These are phyloP conservation scores for Helogale parvula DNA, from an alignment of 2,113 vertebrate genomes.

Conservation along the genomic window DNA sequence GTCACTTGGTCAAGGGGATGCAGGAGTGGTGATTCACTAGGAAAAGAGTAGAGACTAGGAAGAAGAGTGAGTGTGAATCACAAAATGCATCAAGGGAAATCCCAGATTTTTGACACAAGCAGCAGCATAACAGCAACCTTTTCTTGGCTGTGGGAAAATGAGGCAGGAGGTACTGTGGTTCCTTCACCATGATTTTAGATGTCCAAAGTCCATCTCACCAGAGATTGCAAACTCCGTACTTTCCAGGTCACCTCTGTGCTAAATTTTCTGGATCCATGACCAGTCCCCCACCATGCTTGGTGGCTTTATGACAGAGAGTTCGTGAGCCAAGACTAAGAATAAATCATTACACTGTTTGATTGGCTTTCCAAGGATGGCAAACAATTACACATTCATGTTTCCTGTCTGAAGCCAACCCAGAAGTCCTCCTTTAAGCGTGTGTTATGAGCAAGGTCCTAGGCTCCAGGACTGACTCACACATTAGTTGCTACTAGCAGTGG, in stretches of 20 bases:
- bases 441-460: accelerated
- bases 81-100: not conserved
- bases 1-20: not conserved
- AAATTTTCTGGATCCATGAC: not conserved
- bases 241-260: not conserved
- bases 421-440: accelerated
- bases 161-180: accelerated
- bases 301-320: not conserved
- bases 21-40: no score
- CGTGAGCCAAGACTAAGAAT: not conserved
- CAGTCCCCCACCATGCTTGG: no score
- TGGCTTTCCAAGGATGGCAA: not conserved
- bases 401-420: not conserved
- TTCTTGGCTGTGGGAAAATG: not conserved
- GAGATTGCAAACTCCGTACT: accelerated
- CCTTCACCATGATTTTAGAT: accelerated
- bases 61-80: not conserved
- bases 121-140: accelerated
- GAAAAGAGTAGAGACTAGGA: not conserved
- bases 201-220: accelerated
- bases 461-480: accelerated
- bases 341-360: not conserved
- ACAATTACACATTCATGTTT: not conserved
- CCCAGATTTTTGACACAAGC: no score
- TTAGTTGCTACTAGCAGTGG: accelerated